Base-by-base conservation (phyloP, 2,797 vertebrate genomes). In the Sebastes ruberrimus region DNA sequence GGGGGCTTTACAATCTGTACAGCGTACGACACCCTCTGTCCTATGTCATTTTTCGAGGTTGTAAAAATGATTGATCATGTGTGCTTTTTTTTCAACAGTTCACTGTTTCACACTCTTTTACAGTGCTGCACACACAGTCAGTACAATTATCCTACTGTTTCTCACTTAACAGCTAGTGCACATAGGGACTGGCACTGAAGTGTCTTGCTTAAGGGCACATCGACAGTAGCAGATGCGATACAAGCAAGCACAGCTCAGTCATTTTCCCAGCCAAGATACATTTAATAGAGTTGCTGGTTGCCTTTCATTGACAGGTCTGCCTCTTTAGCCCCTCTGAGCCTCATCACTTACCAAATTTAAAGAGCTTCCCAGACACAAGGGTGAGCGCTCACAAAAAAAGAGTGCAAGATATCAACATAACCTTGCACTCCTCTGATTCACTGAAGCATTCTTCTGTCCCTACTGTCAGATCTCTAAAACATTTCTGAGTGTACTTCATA, bases 371-470 rank as follows among this genome's bases (percentile, higher is more conserved):
- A 38, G 13, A 81, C 66, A 69, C 52, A 76, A 78, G 76, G 49
- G 33, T 69, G 25, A 68, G 52, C 23, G 30, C 66, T 60, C n/a
- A 56, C 35, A 57, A 52, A 63, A 59, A 30, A 67, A 13, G 16
- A 60, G 25, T 16, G 60, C 22, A 27, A 38, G 16, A 67, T 28
- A 61, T 65, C 25, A 1, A 30, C 13, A 77, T 33, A 60, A 71
- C 25, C 42, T 38, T 63, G 22, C n/a, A 27, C 65, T 74, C 35
- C 25, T 67, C 63, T 73, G 60, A 85, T 38, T 82, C 59, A 78
- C 23, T 76, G 18, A 64, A 70, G 56, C 11, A 49, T 66, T 71
- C 42, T n/a, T 53, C 68, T 46, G 38, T 59, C 63, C 52, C 57
- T 60, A 27, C 20, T 61, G 61, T 77, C 32, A 61, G 42, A 73